A percentile compares a stretch with the other conserved stretches of the same genome.
phyloP scores from a whole-genome alignment of 1,140 invertebrate species.

The Diachasma alloeum region DNA sequence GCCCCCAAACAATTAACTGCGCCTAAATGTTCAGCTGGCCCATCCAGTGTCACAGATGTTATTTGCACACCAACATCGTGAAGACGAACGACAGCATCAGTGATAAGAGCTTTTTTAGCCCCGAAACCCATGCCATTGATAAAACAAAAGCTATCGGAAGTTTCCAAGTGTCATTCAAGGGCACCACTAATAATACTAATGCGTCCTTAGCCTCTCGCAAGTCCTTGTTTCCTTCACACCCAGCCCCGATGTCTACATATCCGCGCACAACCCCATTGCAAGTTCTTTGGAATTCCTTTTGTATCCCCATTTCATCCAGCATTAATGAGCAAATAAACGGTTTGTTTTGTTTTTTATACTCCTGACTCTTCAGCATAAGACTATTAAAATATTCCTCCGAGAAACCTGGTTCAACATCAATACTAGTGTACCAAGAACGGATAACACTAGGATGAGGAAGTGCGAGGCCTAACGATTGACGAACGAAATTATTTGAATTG shows the following conservation, averaged over 20 bases:
- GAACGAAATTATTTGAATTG: no score
- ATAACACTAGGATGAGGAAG: slow-evolving; percentile 44
- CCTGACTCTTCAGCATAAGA: slow-evolving; percentile 17
- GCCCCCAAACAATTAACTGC: neutral
- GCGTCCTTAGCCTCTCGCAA: neutral
- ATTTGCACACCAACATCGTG: neutral
- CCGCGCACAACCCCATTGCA: neutral
- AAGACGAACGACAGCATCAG: neutral
- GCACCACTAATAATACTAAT: neutral
- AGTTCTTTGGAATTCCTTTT: neutral
- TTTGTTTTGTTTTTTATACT: neutral
- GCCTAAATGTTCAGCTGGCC: neutral
- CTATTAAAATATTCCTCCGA: slow-evolving; percentile 34
- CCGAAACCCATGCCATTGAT: no score
- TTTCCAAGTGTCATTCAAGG: neutral
- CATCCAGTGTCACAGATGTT: neutral
- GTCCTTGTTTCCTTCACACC: neutral
- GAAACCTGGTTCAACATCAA: slow-evolving; percentile 43
- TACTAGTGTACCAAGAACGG: slow-evolving; percentile 40
- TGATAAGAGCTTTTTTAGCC: neutral
- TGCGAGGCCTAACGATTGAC: no score
- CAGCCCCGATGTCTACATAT: neutral
- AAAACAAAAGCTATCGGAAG: neutral
- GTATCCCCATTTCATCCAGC: neutral
- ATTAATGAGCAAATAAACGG: neutral